Conservation (phyloP, 2,797 vertebrate species). For the Heliangelus exortis region DNA sequence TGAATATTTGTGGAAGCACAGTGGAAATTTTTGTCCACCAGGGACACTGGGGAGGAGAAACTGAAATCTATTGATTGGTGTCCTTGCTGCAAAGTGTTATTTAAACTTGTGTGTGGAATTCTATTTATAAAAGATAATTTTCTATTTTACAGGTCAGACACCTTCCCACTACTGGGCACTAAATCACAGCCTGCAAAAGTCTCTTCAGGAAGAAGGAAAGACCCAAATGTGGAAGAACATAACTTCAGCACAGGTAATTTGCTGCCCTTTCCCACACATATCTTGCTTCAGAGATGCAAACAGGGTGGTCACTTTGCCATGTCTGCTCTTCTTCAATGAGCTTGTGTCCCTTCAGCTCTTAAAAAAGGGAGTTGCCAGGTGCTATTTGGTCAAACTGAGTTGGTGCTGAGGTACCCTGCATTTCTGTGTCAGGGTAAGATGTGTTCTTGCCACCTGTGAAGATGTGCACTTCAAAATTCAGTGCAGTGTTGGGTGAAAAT, state of each 20-base stretch:
- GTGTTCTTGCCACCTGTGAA: neutral
- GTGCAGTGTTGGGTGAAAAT: neutral
- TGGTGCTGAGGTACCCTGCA: neutral
- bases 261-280: fast-evolving
- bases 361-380: neutral
- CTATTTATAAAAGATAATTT: neutral
- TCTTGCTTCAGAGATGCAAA: fast-evolving
- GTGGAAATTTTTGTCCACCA: neutral
- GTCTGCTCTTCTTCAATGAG: neutral
- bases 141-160: conserved; percentile 73
- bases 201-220: conserved; percentile 78
- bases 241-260: conserved; percentile 81
- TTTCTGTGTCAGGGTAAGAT: neutral
- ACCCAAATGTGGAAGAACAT: conserved; percentile 72
- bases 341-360: neutral
- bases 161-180: conserved; percentile 67
- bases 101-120: fast-evolving
- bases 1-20: neutral
- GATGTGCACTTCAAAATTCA: neutral
- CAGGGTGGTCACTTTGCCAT: no score
- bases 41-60: neutral
- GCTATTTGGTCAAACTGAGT: neutral
- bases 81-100: neutral
- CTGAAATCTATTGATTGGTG: neutral
- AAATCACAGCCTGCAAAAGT: conserved; percentile 70